Conservation (phyloP, 2,113 vertebrate species). For the Cranoglanis bouderius region DNA sequence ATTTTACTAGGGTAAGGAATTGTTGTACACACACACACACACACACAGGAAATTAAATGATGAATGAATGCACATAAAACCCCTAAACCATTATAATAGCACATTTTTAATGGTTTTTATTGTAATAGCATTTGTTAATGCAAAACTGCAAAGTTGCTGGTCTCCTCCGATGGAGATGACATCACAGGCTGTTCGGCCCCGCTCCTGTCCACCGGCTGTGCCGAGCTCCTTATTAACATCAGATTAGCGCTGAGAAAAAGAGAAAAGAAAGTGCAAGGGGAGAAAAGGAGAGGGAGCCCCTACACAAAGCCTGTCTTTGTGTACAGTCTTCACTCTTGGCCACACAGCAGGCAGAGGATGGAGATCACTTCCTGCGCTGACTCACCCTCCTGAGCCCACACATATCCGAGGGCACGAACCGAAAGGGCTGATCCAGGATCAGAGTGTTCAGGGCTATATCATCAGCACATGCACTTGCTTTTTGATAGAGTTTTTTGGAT, state of each 20-base stretch:
- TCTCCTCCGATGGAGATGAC: slow-evolving; percentile 18
- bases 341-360: slow-evolving; percentile 78
- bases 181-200: slow-evolving; percentile 47
- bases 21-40: neutral
- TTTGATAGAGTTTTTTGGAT: neutral
- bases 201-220: slow-evolving; percentile 60
- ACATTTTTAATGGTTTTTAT: neutral
- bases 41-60: neutral
- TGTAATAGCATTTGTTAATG: neutral
- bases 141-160: neutral
- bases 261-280: slow-evolving; percentile 47
- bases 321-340: slow-evolving; percentile 74
- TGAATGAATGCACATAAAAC: neutral
- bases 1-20: slow-evolving; percentile 90
- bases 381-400: slow-evolving; percentile 66
- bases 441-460: neutral
- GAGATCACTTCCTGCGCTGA: slow-evolving; percentile 77
- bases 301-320: slow-evolving; percentile 77
- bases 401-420: neutral
- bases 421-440: slow-evolving; percentile 14
- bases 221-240: slow-evolving; percentile 74
- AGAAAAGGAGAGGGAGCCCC: slow-evolving; percentile 52
- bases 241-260: slow-evolving; percentile 74
- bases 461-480: neutral
- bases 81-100: neutral